phyloP scores from a whole-genome alignment of 53 echinoderm and acorn worm species.

The Apostichopus leukothele region DNA sequence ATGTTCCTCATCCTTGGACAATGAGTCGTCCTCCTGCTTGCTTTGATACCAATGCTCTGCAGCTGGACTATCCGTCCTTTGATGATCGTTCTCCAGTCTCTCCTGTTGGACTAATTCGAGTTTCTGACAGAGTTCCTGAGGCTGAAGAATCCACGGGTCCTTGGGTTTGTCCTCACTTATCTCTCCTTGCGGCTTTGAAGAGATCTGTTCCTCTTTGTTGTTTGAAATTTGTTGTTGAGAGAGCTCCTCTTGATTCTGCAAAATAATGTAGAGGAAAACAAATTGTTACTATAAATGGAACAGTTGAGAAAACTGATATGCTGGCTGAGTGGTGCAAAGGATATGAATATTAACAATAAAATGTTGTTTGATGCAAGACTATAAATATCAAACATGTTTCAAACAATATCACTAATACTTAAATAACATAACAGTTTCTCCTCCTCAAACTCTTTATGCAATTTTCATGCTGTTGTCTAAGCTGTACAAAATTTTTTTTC shows the following conservation, averaged over 20 bases:
- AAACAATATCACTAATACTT: too few species aligned
- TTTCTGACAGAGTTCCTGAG: constrained; percentile 74
- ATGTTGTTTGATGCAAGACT: too few species aligned
- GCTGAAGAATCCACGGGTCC: constrained; percentile 77
- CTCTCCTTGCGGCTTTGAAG: neutral
- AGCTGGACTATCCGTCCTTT: neutral
- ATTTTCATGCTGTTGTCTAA: too few species aligned
- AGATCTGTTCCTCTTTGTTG: neutral
- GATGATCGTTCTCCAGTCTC: constrained; percentile 18
- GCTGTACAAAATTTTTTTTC: too few species aligned
- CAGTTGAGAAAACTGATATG: too few species aligned
- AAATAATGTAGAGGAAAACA: neutral
- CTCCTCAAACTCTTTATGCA: too few species aligned
- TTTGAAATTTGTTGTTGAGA: neutral
- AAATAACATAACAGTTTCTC: too few species aligned
- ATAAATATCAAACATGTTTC: too few species aligned
- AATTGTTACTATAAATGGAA: neutral
- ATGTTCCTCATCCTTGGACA: constrained; percentile 6
- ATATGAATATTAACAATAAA: too few species aligned
- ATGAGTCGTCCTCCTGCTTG: constrained; percentile 30
- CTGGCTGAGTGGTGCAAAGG: too few species aligned
- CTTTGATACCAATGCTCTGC: constrained; percentile 4
- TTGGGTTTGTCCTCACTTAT: constrained; percentile 8
- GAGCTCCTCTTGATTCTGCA: constrained; percentile 26
- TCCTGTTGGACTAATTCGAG: constrained; percentile 71